Evolutionary conservation across 2,797 vertebrate species (phyloP).

Genomic region (Labeo calbasu): DNA sequence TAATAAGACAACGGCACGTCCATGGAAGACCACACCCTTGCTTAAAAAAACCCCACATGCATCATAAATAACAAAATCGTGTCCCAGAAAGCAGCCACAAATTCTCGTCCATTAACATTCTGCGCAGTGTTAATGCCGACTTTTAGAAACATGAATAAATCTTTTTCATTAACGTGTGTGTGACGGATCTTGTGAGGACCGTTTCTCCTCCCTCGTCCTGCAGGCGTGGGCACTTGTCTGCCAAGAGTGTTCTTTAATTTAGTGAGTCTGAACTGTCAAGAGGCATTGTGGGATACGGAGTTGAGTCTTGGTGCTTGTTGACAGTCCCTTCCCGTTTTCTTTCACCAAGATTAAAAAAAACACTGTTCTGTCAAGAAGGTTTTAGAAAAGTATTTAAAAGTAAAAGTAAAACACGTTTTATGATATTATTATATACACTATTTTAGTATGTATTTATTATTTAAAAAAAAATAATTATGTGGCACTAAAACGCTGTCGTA

Average conservation of each 20-base stretch:
- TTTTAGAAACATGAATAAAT: constrained; percentile 65
- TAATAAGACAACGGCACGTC: background rate
- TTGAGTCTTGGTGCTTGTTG: constrained; percentile 9
- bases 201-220: constrained; percentile 23
- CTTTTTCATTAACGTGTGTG: constrained; percentile 59
- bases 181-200: constrained; percentile 47
- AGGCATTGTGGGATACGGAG: constrained; percentile 37
- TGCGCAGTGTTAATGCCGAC: constrained; percentile 50
- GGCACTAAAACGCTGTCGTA: no score
- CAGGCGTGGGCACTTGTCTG: constrained; percentile 31
- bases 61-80: constrained; percentile 52
- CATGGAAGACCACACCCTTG: background rate
- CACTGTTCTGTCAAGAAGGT: background rate
- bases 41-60: constrained; percentile 10
- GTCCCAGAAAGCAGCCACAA: constrained; percentile 10
- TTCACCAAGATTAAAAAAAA: background rate
- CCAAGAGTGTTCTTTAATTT: constrained; percentile 40
- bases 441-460: background rate
- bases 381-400: background rate
- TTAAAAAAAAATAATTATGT: background rate
- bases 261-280: constrained; percentile 54
- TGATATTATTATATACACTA: background rate
- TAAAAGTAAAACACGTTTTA: no score
- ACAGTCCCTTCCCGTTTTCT: background rate
- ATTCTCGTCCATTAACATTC: constrained; percentile 53